Evolutionary conservation across 2,797 vertebrate species (phyloP).

Genomic region (Ptychobarbus kaznakovi): DNA sequence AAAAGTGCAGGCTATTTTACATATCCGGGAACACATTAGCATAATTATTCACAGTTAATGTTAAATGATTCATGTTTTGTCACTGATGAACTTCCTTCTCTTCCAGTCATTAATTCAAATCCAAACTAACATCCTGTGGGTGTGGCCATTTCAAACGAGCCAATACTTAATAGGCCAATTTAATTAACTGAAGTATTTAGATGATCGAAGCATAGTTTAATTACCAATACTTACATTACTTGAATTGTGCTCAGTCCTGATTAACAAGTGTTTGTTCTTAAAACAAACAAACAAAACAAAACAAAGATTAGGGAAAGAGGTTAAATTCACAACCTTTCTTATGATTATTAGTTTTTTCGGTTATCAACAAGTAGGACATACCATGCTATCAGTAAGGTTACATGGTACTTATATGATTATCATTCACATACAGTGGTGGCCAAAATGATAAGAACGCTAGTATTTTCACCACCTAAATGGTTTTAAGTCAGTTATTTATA

Average conservation of each 20-base stretch:
- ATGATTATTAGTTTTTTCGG: neutral
- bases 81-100: neutral
- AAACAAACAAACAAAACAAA: neutral
- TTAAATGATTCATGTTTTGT: neutral
- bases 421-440: neutral
- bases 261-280: neutral
- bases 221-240: neutral
- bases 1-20: neutral
- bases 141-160: neutral
- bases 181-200: neutral
- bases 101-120: too few relatives aligned
- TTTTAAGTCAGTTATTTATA: too few relatives aligned
- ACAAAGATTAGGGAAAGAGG: neutral
- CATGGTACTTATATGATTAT: neutral
- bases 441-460: too few relatives aligned
- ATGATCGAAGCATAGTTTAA: neutral
- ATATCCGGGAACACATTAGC: neutral
- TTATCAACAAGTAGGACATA: neutral
- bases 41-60: neutral
- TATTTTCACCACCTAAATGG: too few relatives aligned
- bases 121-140: neutral
- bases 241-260: neutral
- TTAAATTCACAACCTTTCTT: neutral
- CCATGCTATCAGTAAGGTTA: neutral
- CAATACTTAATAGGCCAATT: neutral